Evolutionary conservation across 2,888 invertebrate genomes (phyloP).

Genomic region (Steinernema scapterisci): DNA sequence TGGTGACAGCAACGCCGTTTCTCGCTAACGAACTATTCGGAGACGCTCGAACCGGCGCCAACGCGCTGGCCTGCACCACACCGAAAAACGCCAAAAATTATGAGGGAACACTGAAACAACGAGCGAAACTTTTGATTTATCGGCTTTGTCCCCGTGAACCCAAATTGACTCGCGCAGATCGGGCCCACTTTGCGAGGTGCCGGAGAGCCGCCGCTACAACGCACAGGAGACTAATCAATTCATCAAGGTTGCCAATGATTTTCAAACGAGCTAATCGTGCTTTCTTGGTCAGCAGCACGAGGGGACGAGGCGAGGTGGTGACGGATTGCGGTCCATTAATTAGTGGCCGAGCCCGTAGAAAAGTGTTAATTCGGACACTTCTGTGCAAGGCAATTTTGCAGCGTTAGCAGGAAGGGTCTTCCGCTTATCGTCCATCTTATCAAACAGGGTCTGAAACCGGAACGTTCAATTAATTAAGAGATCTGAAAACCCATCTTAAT

Average conservation of each 20-base stretch:
- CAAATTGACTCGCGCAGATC: neutral
- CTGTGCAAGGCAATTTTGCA: neutral
- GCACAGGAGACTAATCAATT: neutral
- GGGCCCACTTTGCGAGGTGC: conserved; percentile 16
- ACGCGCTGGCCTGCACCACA: no score
- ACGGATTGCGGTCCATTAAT: conserved; percentile 10
- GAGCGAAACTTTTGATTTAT: conserved; percentile 23
- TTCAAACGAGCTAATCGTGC: conserved; percentile 5
- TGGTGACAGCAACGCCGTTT: neutral
- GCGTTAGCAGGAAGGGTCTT: neutral
- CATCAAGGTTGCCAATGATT: conserved; percentile 32
- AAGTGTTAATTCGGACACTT: neutral
- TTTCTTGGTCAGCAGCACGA: neutral
- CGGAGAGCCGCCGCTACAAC: neutral
- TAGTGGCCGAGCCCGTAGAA: neutral
- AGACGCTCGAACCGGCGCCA: no score
- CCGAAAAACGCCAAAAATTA: conserved; percentile 22
- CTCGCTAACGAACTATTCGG: no score
- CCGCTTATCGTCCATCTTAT: no score
- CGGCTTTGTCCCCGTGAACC: conserved; percentile 12
- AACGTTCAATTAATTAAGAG: no score
- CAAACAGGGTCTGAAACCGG: no score
- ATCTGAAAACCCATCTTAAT: no score
- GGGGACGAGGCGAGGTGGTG: neutral
- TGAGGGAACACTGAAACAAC: neutral